A percentile compares a stretch with the other conserved stretches of the same genome.
Conservation (phyloP, 2,797 vertebrate species). For the Synaphobranchus kaupii region DNA sequence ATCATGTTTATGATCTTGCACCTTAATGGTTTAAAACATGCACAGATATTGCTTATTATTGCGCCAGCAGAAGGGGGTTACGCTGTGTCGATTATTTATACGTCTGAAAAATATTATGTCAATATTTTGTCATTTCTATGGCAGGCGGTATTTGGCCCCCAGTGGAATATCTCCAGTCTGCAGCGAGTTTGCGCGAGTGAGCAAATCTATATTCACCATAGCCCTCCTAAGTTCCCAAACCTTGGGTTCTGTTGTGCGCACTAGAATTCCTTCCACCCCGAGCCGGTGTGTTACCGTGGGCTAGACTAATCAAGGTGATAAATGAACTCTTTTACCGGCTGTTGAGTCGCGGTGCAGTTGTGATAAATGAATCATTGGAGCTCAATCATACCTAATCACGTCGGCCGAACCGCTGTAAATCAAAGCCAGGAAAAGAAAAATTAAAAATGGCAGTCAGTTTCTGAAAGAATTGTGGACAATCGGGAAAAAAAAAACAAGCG, state of each 20-base stretch:
- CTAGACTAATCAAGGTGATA: not conserved
- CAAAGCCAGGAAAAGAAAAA: not conserved
- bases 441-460: not conserved
- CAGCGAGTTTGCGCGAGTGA: not conserved
- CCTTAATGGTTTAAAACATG: not conserved
- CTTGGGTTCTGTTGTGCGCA: not conserved
- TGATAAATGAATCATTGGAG: not conserved
- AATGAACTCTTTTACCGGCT: not conserved
- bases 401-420: not conserved
- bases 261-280: not conserved
- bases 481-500: not conserved
- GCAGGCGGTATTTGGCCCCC: no score
- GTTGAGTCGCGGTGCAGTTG: not conserved
- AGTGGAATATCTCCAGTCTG: not conserved
- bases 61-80: no score
- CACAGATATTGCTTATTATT: no score
- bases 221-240: not conserved
- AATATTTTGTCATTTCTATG: not conserved
- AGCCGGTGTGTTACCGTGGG: not conserved
- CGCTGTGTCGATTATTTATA: no score
- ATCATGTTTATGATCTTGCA: no score
- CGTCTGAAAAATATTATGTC: no score
- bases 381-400: not conserved
- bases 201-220: not conserved
- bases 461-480: not conserved